Evolutionary conservation across 2,113 vertebrate genomes (phyloP), one percentile per base, ranked within the genome.

Genomic region (Raja brachyura): DNA sequence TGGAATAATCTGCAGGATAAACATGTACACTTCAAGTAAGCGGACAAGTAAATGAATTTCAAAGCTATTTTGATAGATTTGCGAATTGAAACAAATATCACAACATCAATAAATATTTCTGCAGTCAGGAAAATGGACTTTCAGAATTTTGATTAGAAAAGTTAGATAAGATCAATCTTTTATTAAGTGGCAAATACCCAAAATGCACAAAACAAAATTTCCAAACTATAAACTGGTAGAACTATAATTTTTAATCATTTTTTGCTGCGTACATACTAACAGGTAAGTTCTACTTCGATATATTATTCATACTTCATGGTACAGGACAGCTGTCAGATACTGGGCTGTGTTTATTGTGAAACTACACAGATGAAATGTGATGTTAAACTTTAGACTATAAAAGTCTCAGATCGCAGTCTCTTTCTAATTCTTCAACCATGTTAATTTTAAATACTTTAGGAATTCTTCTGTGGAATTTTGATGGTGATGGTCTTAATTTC

Each of bases 401-500:
- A 73, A 74, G 25, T 22, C 20, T 73, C 83, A 31, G 25, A 88
- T 25, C 8, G 5, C 10, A 20, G 66, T 73, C 20, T 92, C 18
- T 88, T 92, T 73, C 33, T 73, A 92, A 33, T 73, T 92, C 66
- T 92, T 92, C 66, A 92, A 33, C 33, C 22, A 28, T 92, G 48
- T 73, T 92, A 68, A 39, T 74, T 73, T 92, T 63, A 56, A 75
- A 8, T 22, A 11, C 18, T 88, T 97, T 97, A 98, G 0, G 97
- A 98, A 93, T 97, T 98, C 95, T 98, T 98, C 94, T 98, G 95
- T 74, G 96, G 96, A 94, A 98, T 97, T 96, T 97, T 98, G 94
- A 98, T 96, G 54, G 97, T 97, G 94, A 98, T 97, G 0, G 97
- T 97, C 95, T 98, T 98, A 93, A 98, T 94, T 94, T 98, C 98